Percentiles rank a stretch among this genome's conserved stretches.
Conservation (phyloP, 2,888 invertebrate species). For the Automeris io region DNA sequence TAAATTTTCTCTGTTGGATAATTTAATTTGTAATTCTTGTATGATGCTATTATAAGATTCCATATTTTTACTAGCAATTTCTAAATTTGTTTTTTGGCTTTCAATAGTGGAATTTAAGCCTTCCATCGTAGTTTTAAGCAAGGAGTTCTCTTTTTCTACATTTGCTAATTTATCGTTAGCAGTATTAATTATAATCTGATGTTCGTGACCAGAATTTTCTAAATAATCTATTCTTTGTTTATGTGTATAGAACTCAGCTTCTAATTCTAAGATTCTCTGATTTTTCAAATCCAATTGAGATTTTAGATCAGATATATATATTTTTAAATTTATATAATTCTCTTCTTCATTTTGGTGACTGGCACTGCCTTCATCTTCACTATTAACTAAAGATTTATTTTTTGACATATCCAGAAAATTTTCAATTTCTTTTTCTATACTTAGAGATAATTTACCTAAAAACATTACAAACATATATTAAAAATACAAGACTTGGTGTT, state of each 20-base stretch:
- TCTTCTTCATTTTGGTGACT: constrained; percentile 28
- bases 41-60: constrained; percentile 46
- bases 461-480: no score
- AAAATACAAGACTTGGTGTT: no score
- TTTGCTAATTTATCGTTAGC: constrained; percentile 35
- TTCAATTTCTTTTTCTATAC: constrained; percentile 30
- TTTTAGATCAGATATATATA: constrained; percentile 32
- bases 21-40: constrained; percentile 47
- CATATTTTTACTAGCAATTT: constrained; percentile 38
- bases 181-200: constrained; percentile 31
- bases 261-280: constrained; percentile 38
- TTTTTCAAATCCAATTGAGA: constrained; percentile 37
- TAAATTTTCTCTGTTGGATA: constrained; percentile 33
- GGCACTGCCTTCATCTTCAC: constrained; percentile 45
- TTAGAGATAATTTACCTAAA: neutral
- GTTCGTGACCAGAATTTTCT: constrained; percentile 40
- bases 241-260: constrained; percentile 36
- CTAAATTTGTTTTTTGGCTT: constrained; percentile 39
- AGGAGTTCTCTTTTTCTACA: constrained; percentile 42
- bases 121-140: constrained; percentile 43
- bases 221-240: constrained; percentile 38
- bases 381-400: constrained; percentile 50
- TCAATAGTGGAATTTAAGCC: constrained; percentile 45
- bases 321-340: constrained; percentile 22
- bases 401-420: constrained; percentile 50